Percentiles rank a stretch among this genome's conserved stretches.
Evolutionary conservation across 2,113 vertebrate genomes (phyloP).

Genomic region (Talpa occidentalis): DNA sequence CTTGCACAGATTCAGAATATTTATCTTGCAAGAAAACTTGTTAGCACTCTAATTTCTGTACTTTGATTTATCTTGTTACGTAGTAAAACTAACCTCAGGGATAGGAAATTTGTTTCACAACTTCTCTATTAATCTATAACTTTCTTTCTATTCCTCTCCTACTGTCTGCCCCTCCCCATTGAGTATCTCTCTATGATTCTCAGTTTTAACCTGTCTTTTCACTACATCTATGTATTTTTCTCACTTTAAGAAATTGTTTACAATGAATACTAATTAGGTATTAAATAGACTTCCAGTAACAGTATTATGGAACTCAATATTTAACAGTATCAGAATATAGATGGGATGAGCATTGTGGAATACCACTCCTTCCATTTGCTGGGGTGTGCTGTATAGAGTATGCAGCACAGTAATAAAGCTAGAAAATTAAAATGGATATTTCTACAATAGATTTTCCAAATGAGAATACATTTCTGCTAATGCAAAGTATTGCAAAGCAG

Average conservation of each 20-base stretch:
- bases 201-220: background rate
- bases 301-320: background rate
- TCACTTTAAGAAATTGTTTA: background rate
- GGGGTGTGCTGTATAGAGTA: background rate
- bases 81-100: background rate
- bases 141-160: background rate
- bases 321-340: background rate
- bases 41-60: background rate
- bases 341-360: background rate
- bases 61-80: background rate
- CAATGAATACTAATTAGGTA: background rate
- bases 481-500: conserved; percentile 6
- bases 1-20: background rate
- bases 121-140: background rate
- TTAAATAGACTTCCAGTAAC: background rate
- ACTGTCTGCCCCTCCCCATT: rapidly evolving
- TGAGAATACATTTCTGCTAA: conserved; percentile 41
- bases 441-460: conserved; percentile 35
- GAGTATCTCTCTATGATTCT: background rate
- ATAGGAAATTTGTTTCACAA: background rate
- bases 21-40: background rate
- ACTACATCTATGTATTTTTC: background rate
- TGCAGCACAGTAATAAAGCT: background rate
- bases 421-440: conserved; percentile 13
- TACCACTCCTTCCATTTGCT: background rate